Evolutionary conservation across 2,888 invertebrate genomes (phyloP).

Genomic region (Amorpha juglandis): DNA sequence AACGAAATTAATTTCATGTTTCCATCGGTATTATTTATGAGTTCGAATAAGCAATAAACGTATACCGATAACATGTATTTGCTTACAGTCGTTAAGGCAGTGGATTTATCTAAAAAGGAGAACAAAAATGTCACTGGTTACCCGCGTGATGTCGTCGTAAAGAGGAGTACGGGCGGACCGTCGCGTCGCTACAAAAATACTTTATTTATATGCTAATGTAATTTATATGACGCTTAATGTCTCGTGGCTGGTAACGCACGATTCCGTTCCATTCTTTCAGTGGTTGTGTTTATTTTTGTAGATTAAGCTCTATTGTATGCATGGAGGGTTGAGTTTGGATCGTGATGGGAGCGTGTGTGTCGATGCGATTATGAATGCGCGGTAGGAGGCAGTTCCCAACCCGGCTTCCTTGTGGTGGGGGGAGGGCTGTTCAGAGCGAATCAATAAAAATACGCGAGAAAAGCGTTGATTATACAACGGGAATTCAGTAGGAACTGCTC

Average conservation of each 20-base stretch:
- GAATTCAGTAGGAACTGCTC: slow-evolving; percentile 72
- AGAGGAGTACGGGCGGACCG: slow-evolving; percentile 68
- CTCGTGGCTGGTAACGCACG: slow-evolving; percentile 83
- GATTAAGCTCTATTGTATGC: slow-evolving; percentile 56
- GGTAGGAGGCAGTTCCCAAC: slow-evolving; percentile 81
- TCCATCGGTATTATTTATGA: slow-evolving; percentile 79
- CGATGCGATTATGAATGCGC: slow-evolving; percentile 84
- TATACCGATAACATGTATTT: slow-evolving; percentile 81
- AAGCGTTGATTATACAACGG: slow-evolving; percentile 83
- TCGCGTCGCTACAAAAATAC: slow-evolving; percentile 79
- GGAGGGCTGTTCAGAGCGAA: slow-evolving; percentile 66
- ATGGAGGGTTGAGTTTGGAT: slow-evolving; percentile 64
- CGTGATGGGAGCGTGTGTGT: slow-evolving; percentile 65
- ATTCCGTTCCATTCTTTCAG: slow-evolving; percentile 78
- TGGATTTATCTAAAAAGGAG: slow-evolving; percentile 83
- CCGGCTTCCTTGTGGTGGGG: slow-evolving; percentile 71
- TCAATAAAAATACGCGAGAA: slow-evolving; percentile 84
- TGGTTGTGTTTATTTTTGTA: slow-evolving; percentile 36
- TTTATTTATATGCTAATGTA: slow-evolving; percentile 85
- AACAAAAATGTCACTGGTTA: slow-evolving; percentile 78
- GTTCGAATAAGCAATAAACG: slow-evolving; percentile 81
- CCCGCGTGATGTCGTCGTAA: slow-evolving; percentile 71
- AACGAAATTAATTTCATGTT: slow-evolving; percentile 80
- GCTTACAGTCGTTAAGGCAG: slow-evolving; percentile 80
- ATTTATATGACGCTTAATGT: slow-evolving; percentile 85